These are phyloP conservation scores for Diplodus puntazzo DNA, from an alignment of 2,797 vertebrate species.

Conservation along the genomic window DNA sequence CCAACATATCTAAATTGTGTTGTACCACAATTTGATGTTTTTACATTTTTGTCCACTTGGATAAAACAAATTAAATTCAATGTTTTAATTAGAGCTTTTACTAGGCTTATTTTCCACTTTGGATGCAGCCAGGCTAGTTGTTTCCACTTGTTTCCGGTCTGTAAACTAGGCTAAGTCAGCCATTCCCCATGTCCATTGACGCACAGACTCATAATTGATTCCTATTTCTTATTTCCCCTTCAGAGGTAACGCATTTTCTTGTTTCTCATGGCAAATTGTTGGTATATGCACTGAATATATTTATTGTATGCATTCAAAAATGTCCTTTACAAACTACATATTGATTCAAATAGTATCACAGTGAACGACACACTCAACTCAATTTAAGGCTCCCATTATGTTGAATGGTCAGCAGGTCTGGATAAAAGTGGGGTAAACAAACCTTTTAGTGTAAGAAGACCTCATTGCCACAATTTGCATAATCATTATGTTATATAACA, in stretches of 20 bases:
- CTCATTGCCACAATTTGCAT: constrained; percentile 60
- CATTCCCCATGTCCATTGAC: accelerated
- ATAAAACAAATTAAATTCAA: too few relatives aligned
- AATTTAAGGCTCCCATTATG: constrained; percentile 17
- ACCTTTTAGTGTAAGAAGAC: constrained; percentile 35
- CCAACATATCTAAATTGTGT: not conserved
- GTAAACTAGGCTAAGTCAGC: not conserved
- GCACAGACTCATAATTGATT: not conserved
- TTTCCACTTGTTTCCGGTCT: not conserved
- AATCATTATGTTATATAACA: constrained; percentile 64
- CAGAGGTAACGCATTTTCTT: not conserved
- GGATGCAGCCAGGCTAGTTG: not conserved
- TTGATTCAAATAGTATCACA: constrained; percentile 4
- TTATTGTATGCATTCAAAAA: not conserved
- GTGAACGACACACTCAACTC: not conserved
- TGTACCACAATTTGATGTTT: not conserved
- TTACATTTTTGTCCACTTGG: not conserved
- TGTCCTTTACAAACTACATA: too few relatives aligned
- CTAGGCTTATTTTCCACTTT: not conserved
- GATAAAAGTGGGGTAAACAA: constrained; percentile 47
- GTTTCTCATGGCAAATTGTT: not conserved
- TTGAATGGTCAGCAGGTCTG: constrained; percentile 40
- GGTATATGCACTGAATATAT: not conserved
- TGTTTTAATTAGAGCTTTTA: not conserved
- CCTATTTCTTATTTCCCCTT: not conserved